These are phyloP conservation scores for Tenthredo distinguenda DNA, from an alignment of 2,888 invertebrate species.

Conservation along the genomic window DNA sequence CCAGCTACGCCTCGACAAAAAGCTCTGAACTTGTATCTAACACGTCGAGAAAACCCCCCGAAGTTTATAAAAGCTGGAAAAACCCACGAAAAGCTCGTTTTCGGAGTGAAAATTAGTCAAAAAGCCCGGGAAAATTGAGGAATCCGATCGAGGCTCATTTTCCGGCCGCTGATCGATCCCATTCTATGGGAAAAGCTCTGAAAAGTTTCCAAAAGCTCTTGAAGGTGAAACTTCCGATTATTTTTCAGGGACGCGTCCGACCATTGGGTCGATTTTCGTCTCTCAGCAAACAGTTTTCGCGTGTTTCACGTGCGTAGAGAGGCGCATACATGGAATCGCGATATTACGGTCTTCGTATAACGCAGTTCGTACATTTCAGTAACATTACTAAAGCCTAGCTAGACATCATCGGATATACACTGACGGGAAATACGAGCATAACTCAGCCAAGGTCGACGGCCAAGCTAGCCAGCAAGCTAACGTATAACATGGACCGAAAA, in stretches of 20 bases:
- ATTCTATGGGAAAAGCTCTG: neutral
- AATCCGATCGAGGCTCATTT: neutral
- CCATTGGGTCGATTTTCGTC: neutral
- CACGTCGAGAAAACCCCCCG: too few relatives aligned
- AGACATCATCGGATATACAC: constrained; percentile 74
- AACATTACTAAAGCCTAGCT: constrained; percentile 72
- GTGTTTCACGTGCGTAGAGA: neutral
- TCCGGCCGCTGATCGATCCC: neutral
- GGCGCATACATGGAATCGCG: neutral
- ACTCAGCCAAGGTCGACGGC: constrained; percentile 70
- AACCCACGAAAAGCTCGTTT: too few relatives aligned
- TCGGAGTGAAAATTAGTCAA: too few relatives aligned
- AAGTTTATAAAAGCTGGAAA: too few relatives aligned
- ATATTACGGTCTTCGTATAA: neutral
- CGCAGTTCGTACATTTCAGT: constrained; percentile 75
- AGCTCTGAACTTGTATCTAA: too few relatives aligned
- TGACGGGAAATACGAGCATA: constrained; percentile 78
- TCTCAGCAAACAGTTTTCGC: neutral
- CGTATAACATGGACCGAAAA: constrained; percentile 17
- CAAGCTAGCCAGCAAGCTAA: constrained; percentile 6
- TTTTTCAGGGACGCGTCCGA: too few relatives aligned
- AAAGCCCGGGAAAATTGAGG: neutral
- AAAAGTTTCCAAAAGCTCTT: neutral
- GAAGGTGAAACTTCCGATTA: neutral
- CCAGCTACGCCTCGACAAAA: too few relatives aligned